A percentile compares a stretch with the other conserved stretches of the same genome.
Evolutionary conservation across 2,888 invertebrate genomes (phyloP).

Genomic region (Lamellibrachia satsuma): DNA sequence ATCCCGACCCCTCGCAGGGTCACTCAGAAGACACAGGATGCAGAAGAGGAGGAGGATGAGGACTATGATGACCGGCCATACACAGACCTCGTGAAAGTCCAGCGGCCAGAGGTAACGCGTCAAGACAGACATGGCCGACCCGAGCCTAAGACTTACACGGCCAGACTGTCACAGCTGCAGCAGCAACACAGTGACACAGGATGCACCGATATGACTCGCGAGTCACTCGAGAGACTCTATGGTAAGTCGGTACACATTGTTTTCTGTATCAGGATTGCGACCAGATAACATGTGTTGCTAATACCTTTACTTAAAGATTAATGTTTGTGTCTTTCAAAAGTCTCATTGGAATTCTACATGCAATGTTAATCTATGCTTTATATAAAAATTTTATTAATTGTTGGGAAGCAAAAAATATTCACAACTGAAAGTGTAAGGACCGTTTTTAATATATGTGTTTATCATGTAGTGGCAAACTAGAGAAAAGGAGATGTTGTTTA

Average conservation of each 20-base stretch:
- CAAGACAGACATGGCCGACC: conserved; percentile 38
- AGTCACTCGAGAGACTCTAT: conserved; percentile 49
- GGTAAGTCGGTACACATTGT: conserved; percentile 40
- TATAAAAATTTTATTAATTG: neutral
- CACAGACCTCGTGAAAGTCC: conserved; percentile 55
- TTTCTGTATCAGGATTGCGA: neutral
- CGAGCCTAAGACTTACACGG: conserved; percentile 30
- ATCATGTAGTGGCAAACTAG: neutral
- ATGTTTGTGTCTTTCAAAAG: too few relatives aligned
- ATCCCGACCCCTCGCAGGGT: neutral
- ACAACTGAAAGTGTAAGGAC: neutral
- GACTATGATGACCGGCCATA: conserved; percentile 49
- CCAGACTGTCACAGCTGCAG: conserved; percentile 35
- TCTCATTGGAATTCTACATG: neutral
- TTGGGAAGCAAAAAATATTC: neutral
- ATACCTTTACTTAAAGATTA: too few relatives aligned
- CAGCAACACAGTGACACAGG: conserved; percentile 20
- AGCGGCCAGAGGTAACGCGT: conserved; percentile 57
- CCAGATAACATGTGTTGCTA: too few relatives aligned
- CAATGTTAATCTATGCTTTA: neutral
- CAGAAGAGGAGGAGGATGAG: conserved; percentile 30
- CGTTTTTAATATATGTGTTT: too few relatives aligned
- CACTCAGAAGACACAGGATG: neutral
- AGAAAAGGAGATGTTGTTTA: conserved; percentile 32
- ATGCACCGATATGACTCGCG: conserved; percentile 35